Evolutionary conservation across 2,113 vertebrate species (phyloP).

Genomic region (Leuciscus idus): DNA sequence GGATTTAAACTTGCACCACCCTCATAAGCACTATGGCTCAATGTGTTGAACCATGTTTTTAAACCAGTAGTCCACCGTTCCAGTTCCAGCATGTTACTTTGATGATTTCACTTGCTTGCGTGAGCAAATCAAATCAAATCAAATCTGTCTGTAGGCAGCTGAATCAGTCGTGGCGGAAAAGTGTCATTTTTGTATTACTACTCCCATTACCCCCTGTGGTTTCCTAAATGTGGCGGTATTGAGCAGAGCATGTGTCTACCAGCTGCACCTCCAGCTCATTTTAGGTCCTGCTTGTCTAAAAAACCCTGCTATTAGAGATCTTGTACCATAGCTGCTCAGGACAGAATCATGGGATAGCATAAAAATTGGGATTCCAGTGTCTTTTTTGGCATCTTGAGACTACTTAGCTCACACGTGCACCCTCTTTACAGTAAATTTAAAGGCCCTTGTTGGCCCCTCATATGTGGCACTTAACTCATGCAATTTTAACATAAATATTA

Average conservation of each 20-base stretch:
- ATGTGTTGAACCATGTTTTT: not conserved
- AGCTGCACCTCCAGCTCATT: constrained; percentile 51
- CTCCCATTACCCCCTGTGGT: constrained; percentile 24
- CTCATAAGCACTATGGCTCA: not conserved
- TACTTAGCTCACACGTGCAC: not conserved
- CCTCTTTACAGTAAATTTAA: constrained; percentile 7
- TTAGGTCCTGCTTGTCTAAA: constrained; percentile 48
- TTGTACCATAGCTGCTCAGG: constrained; percentile 58
- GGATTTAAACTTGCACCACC: not conserved
- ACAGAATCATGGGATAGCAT: constrained; percentile 14
- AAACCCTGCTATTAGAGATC: constrained; percentile 57
- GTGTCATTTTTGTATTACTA: constrained; percentile 46
- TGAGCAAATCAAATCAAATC: constrained; percentile 51
- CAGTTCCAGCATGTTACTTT: not conserved
- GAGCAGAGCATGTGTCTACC: constrained; percentile 40
- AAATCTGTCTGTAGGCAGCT: constrained; percentile 32
- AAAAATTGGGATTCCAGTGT: constrained; percentile 20
- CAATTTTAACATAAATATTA: constrained; percentile 49
- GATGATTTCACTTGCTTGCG: constrained; percentile 5
- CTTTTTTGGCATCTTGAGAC: constrained; percentile 18
- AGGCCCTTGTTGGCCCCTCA: not conserved
- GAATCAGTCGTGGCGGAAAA: constrained; percentile 19
- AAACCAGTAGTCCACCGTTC: not conserved
- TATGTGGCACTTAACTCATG: not conserved
- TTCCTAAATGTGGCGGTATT: constrained; percentile 6